Conservation (phyloP, 2,888 invertebrate genomes). For the Brenthis daphne region DNA sequence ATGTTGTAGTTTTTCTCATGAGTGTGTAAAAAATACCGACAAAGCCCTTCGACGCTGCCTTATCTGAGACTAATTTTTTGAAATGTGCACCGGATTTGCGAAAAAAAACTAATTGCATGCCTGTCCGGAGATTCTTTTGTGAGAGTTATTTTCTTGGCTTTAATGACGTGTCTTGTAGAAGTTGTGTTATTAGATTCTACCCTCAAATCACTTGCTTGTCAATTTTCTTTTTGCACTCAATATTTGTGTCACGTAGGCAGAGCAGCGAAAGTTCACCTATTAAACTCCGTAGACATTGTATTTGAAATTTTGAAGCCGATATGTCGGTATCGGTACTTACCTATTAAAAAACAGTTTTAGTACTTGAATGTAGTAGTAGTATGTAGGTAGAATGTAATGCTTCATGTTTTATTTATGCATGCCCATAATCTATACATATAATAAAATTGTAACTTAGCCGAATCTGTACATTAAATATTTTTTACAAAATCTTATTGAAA, state of each 20-base stretch:
- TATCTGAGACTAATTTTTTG: conserved; percentile 63
- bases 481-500: too few species aligned
- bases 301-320: conserved; percentile 6
- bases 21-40: conserved; percentile 70
- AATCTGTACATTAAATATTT: too few species aligned
- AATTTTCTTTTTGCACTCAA: conserved; percentile 3
- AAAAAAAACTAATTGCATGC: conserved; percentile 53
- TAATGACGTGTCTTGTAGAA: conserved; percentile 26
- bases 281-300: conserved; percentile 4
- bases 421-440: too few species aligned
- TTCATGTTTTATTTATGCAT: not conserved
- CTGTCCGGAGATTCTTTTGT: conserved; percentile 30
- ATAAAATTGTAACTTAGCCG: too few species aligned
- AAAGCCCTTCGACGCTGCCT: conserved; percentile 58
- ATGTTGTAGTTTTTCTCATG: conserved; percentile 59
- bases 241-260: conserved; percentile 17
- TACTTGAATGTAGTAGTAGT: not conserved
- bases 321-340: not conserved
- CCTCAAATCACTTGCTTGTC: conserved; percentile 22
- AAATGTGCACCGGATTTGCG: conserved; percentile 57
- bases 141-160: conserved; percentile 31
- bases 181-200: conserved; percentile 29
- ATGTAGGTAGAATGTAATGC: not conserved
- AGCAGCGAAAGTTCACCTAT: conserved; percentile 15
- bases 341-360: not conserved